Percentiles rank a stretch among this genome's conserved stretches.
These are phyloP conservation scores for Karalla daura DNA, from an alignment of 2,797 vertebrate genomes.

Conservation along the genomic window DNA sequence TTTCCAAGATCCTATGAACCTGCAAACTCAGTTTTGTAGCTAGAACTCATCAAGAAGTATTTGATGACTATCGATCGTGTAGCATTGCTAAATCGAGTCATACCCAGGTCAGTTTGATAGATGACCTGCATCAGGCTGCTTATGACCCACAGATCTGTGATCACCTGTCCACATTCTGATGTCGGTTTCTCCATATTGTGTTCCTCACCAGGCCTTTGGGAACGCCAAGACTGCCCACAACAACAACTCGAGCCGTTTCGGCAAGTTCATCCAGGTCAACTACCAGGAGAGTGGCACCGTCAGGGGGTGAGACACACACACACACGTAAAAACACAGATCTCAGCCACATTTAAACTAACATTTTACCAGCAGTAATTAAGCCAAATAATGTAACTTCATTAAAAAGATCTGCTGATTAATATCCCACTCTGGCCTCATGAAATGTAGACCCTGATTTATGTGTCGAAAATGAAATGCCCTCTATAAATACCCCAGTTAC, in stretches of 20 bases:
- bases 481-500: not conserved
- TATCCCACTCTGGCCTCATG: not conserved
- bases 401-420: not conserved
- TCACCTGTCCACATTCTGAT: slow-evolving; percentile 3
- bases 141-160: not conserved
- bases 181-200: not conserved
- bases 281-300: slow-evolving; percentile 95
- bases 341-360: no score
- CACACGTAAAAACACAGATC: no score
- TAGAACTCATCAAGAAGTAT: no score
- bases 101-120: no score
- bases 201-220: slow-evolving; percentile 90
- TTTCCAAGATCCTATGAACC: not conserved
- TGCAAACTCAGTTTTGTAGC: not conserved
- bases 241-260: slow-evolving; percentile 96
- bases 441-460: not conserved
- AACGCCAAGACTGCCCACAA: slow-evolving; percentile 96
- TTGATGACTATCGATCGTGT: no score
- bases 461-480: not conserved
- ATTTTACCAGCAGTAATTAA: no score
- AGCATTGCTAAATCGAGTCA: no score
- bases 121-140: no score
- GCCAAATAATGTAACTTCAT: not conserved
- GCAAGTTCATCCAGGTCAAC: slow-evolving; percentile 97
- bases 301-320: slow-evolving; percentile 87